These are phyloP conservation scores for Lasiurus cinereus DNA, from an alignment of 2,113 vertebrate species.

Conservation along the genomic window DNA sequence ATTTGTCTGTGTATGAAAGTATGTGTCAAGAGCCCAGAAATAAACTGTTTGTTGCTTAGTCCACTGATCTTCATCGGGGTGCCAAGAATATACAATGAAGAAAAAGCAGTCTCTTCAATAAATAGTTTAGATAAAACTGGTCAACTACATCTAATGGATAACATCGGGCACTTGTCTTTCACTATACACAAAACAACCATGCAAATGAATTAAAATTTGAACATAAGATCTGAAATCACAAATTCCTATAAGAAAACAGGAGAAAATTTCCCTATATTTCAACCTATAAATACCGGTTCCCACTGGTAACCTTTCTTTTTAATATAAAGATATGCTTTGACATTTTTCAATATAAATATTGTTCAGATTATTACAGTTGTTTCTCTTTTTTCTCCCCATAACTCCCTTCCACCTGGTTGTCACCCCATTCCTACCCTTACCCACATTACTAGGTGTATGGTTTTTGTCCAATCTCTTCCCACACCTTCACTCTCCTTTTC, in stretches of 20 bases:
- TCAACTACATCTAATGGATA: neutral
- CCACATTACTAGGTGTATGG: too few relatives aligned
- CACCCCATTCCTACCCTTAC: too few relatives aligned
- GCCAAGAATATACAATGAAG: neutral
- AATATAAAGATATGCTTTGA: too few relatives aligned
- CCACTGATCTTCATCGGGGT: neutral
- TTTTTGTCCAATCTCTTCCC: too few relatives aligned
- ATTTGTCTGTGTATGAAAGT: neutral
- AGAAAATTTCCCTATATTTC: neutral
- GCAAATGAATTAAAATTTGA: slow-evolving; percentile 16
- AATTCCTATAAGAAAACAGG: neutral
- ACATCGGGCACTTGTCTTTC: neutral
- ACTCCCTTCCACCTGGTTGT: too few relatives aligned
- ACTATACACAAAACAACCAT: neutral
- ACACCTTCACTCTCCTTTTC: too few relatives aligned
- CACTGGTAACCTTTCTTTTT: too few relatives aligned
- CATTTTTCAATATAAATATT: too few relatives aligned
- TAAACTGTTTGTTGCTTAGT: neutral
- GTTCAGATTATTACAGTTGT: too few relatives aligned
- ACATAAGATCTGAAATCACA: neutral
- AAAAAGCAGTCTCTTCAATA: neutral
- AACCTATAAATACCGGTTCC: neutral
- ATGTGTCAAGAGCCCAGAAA: neutral
- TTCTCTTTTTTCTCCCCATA: too few relatives aligned
- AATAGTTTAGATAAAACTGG: neutral